These are phyloP conservation scores for Cylas formicarius DNA, from an alignment of 1,140 invertebrate genomes.

Conservation along the genomic window DNA sequence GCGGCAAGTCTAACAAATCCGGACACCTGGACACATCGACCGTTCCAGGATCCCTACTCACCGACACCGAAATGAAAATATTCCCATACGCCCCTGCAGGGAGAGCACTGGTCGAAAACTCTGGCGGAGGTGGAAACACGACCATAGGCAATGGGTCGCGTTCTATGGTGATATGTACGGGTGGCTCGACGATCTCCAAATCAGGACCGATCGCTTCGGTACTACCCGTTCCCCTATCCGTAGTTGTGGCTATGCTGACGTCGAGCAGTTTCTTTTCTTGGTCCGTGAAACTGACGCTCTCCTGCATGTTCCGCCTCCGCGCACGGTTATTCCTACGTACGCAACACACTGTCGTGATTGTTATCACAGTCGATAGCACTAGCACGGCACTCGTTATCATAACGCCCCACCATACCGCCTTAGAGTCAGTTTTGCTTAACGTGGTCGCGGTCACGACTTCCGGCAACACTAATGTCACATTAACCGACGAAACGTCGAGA, in stretches of 20 bases:
- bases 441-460: constrained; percentile 59
- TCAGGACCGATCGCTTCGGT: constrained; percentile 49
- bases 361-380: constrained; percentile 45
- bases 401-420: constrained; percentile 51
- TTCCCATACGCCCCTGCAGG: constrained; percentile 58
- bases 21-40: constrained; percentile 60
- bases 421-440: constrained; percentile 53
- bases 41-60: constrained; percentile 57
- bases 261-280: constrained; percentile 78
- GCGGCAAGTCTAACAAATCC: constrained; percentile 66
- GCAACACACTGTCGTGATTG: constrained; percentile 48
- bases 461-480: constrained; percentile 63
- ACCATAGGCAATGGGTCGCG: constrained; percentile 45
- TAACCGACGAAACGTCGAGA: constrained; percentile 60
- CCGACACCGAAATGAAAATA: constrained; percentile 67
- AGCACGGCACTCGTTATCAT: constrained; percentile 48
- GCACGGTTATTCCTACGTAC: constrained; percentile 51
- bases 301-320: constrained; percentile 54
- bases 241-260: constrained; percentile 69
- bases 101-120: constrained; percentile 56
- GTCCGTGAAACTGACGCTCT: constrained; percentile 71
- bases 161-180: constrained; percentile 73
- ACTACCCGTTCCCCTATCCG: constrained; percentile 57
- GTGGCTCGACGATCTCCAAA: constrained; percentile 45
- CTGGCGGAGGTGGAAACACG: constrained; percentile 56